Conservation (phyloP, 53 echinoderm and acorn worm genomes). For the Temnopleurus reevesii region DNA sequence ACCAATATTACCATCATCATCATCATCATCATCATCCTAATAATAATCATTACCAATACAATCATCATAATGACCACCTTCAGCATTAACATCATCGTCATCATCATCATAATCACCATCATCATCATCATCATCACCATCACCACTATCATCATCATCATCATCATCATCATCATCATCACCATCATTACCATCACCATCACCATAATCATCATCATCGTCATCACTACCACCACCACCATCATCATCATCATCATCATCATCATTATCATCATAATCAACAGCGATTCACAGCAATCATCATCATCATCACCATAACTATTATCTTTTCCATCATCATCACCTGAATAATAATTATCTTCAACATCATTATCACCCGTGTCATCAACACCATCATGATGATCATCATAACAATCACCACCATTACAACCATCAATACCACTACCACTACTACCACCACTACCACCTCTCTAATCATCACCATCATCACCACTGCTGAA, state of each 20-base stretch:
- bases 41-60: too few species aligned
- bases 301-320: neutral
- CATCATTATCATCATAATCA: neutral
- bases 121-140: neutral
- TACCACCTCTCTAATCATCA: neutral
- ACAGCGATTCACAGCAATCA: neutral
- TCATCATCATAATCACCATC: neutral
- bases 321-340: neutral
- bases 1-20: too few species aligned
- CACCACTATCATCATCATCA: neutral
- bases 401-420: neutral
- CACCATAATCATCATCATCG: neutral
- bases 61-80: neutral
- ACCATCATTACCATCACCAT: neutral
- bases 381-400: neutral
- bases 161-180: neutral
- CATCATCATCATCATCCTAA: too few species aligned
- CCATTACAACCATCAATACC: neutral
- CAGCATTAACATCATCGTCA: neutral
- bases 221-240: neutral
- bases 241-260: conserved; percentile 8
- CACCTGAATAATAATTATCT: neutral
- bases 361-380: neutral
- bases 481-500: neutral
- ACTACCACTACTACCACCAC: neutral